phyloP scores from a whole-genome alignment of 2,888 invertebrate genomes.

The Drosophila acutilabella region DNA sequence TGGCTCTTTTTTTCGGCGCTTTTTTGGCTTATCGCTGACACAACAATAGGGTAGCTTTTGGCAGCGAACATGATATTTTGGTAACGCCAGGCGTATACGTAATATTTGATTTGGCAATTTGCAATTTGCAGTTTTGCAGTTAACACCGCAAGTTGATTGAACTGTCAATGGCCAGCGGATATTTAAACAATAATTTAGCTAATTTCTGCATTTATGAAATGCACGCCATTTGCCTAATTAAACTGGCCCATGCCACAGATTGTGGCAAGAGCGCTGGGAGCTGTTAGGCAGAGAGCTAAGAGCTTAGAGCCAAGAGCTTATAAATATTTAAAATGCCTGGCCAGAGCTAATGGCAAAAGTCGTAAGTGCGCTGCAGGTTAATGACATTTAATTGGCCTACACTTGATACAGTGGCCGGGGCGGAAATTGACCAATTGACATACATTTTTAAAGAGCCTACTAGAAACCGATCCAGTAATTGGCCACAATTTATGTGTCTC shows the following conservation, averaged over 20 bases:
- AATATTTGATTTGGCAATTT: slow-evolving; percentile 74
- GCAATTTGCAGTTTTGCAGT: slow-evolving; percentile 47
- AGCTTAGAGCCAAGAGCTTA: slow-evolving; percentile 21
- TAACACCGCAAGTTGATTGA: slow-evolving; percentile 67
- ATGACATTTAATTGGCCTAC: slow-evolving; percentile 73
- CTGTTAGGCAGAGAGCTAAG: neutral
- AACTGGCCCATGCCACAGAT: slow-evolving; percentile 58
- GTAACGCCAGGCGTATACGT: slow-evolving; percentile 62
- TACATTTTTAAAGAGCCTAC: slow-evolving; percentile 75
- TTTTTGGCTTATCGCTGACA: slow-evolving; percentile 72
- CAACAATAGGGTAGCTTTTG: slow-evolving; percentile 67
- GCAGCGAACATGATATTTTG: slow-evolving; percentile 47
- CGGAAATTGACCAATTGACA: slow-evolving; percentile 80
- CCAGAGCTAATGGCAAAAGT: slow-evolving; percentile 49
- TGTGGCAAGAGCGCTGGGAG: slow-evolving; percentile 5
- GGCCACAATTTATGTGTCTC: slow-evolving; percentile 47
- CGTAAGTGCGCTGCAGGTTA: slow-evolving; percentile 63
- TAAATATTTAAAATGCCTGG: slow-evolving; percentile 67
- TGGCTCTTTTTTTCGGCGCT: slow-evolving; percentile 14
- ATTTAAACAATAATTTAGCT: slow-evolving; percentile 64
- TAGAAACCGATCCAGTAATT: slow-evolving; percentile 37
- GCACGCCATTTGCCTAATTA: slow-evolving; percentile 72
- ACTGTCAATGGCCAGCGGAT: slow-evolving; percentile 67
- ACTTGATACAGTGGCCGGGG: slow-evolving; percentile 19
- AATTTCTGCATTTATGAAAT: slow-evolving; percentile 72